Evolutionary conservation across 2,113 vertebrate genomes (phyloP).

Genomic region (Hystrix brachyura): DNA sequence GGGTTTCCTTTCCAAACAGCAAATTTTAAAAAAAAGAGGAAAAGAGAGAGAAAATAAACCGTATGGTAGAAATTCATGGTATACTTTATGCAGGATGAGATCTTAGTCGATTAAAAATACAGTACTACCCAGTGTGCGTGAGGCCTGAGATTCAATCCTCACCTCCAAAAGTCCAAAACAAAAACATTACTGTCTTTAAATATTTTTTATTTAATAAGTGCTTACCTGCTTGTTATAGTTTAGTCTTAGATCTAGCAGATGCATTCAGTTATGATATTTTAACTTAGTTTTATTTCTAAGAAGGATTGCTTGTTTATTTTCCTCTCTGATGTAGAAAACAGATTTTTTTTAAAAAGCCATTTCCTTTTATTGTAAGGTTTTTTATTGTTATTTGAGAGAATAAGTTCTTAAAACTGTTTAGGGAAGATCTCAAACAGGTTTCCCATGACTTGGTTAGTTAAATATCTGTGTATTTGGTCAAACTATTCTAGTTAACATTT

Average conservation of each 20-base stretch:
- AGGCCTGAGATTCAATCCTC: background rate
- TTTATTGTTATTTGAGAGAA: conserved; percentile 20
- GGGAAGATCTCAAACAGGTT: conserved; percentile 11
- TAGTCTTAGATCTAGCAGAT: background rate
- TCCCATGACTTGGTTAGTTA: background rate
- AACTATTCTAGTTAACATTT: background rate
- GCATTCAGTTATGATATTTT: background rate
- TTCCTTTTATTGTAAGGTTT: conserved; percentile 21
- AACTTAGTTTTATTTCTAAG: conserved; percentile 1
- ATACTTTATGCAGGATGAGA: background rate
- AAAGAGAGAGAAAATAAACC: background rate
- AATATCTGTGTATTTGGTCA: background rate
- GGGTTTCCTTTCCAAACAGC: conserved; percentile 39
- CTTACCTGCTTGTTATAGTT: background rate
- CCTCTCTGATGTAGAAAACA: background rate
- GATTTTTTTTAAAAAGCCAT: background rate
- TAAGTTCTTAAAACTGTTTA: conserved; percentile 30
- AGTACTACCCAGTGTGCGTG: background rate
- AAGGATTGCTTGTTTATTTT: background rate
- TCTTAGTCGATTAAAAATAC: conserved; percentile 15
- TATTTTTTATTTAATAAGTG: background rate
- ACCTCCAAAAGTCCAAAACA: background rate
- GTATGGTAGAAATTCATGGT: background rate
- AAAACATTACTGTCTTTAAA: background rate
- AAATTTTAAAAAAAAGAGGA: background rate